These are phyloP conservation scores for Drosophila incognita DNA, from an alignment of 2,888 invertebrate species.

Conservation along the genomic window DNA sequence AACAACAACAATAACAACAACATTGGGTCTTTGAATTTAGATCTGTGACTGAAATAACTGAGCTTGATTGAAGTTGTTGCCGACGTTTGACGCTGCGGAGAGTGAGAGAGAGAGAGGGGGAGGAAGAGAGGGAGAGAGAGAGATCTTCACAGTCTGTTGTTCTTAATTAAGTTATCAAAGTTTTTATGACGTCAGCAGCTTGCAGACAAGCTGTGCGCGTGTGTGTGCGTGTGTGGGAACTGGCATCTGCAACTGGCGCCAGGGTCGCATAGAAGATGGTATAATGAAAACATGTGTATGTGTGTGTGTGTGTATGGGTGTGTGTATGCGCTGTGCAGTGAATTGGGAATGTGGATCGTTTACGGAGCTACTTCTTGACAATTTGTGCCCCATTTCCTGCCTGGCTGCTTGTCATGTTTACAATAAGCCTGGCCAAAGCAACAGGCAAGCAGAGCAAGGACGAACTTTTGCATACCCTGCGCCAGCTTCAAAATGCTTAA, in stretches of 20 bases:
- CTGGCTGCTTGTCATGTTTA: slow-evolving; percentile 35
- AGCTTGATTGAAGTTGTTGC: slow-evolving; percentile 35
- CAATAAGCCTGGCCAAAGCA: slow-evolving; percentile 24
- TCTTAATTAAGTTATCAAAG: slow-evolving; percentile 78
- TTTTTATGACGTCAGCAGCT: slow-evolving; percentile 76
- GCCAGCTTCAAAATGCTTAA: neutral
- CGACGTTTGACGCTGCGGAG: slow-evolving; percentile 5
- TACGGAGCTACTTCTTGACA: slow-evolving; percentile 48
- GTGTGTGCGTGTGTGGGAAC: slow-evolving; percentile 14
- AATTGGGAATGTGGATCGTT: slow-evolving; percentile 45
- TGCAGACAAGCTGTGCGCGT: neutral
- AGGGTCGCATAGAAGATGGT: slow-evolving; percentile 44
- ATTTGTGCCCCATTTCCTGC: slow-evolving; percentile 59
- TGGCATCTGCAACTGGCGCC: slow-evolving; percentile 59
- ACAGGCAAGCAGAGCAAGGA: neutral
- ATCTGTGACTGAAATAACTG: slow-evolving; percentile 35
- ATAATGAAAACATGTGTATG: neutral
- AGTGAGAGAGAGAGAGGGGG: fast-evolving
- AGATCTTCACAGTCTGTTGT: slow-evolving; percentile 26
- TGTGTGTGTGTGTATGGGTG: neutral
- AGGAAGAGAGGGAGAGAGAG: fast-evolving
- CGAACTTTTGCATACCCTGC: slow-evolving; percentile 24
- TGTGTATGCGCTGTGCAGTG: neutral
- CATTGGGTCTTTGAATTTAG: slow-evolving; percentile 17
- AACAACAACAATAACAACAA: neutral